A percentile compares a stretch with the other conserved stretches of the same genome.
phyloP scores from a whole-genome alignment of 2,888 invertebrate genomes.

The Tiliacea aurago region DNA sequence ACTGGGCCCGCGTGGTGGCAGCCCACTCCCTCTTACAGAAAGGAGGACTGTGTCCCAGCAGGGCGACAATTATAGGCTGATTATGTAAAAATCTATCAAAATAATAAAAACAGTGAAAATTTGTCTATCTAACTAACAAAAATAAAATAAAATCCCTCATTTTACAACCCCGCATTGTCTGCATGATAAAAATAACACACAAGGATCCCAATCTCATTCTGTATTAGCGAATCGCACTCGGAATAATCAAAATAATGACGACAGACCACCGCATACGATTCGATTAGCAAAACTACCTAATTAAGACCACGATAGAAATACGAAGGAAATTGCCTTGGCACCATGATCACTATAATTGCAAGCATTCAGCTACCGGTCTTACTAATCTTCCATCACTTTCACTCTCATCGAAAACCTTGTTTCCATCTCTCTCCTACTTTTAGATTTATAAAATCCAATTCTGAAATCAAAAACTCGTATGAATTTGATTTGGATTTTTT shows the following conservation, averaged over 20 bases:
- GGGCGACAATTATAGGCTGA: too few relatives aligned
- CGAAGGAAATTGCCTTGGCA: slow-evolving; percentile 82
- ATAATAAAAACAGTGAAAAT: slow-evolving; percentile 2
- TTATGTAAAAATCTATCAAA: not conserved
- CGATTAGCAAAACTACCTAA: slow-evolving; percentile 87
- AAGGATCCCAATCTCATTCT: slow-evolving; percentile 66
- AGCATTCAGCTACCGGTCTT: slow-evolving; percentile 85
- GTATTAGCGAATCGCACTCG: slow-evolving; percentile 79
- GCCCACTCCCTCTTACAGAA: too few relatives aligned
- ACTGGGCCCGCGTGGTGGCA: too few relatives aligned
- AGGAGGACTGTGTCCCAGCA: too few relatives aligned
- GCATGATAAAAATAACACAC: slow-evolving; percentile 59
- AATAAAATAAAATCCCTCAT: slow-evolving; percentile 32
- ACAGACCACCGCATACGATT: slow-evolving; percentile 83
- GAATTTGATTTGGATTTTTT: slow-evolving; percentile 39
- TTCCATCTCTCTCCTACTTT: slow-evolving; percentile 71
- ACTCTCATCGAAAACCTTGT: slow-evolving; percentile 64
- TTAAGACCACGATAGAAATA: slow-evolving; percentile 84
- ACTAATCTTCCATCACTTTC: slow-evolving; percentile 80
- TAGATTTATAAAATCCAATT: slow-evolving; percentile 73
- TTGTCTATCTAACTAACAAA: not conserved
- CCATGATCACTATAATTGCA: slow-evolving; percentile 85
- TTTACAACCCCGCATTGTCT: slow-evolving; percentile 46
- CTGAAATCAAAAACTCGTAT: slow-evolving; percentile 57
- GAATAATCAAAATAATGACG: slow-evolving; percentile 86